These are phyloP conservation scores for Myotis davidii DNA, from an alignment of 2,113 vertebrate species.

Conservation along the genomic window DNA sequence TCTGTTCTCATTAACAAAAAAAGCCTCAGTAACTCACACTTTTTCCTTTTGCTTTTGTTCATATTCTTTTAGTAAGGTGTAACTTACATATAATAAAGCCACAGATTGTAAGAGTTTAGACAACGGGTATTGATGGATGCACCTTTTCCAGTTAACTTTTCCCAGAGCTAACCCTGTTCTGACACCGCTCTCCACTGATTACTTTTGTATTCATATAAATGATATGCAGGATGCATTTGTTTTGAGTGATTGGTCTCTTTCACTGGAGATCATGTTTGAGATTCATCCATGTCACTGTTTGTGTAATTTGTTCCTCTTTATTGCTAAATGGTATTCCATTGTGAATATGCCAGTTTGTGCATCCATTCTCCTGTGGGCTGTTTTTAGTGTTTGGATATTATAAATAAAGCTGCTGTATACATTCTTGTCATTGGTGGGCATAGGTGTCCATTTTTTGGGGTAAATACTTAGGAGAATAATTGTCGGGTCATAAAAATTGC, in stretches of 20 bases:
- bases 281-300: background rate
- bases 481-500: background rate
- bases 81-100: background rate
- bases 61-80: background rate
- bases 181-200: background rate
- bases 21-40: background rate
- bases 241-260: background rate
- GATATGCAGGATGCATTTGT: background rate
- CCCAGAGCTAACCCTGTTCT: background rate
- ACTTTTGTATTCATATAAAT: background rate
- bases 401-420: background rate
- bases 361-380: background rate
- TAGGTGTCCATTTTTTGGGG: background rate
- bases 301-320: background rate
- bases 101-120: background rate
- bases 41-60: background rate
- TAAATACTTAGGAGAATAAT: background rate
- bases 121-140: background rate
- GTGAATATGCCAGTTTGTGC: background rate
- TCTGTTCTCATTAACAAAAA: constrained; percentile 46
- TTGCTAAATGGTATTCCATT: background rate
- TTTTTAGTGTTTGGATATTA: background rate
- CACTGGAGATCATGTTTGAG: background rate
- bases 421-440: background rate
- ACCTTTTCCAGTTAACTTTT: background rate